Percentiles rank a stretch among this genome's conserved stretches.
Evolutionary conservation across 1,140 invertebrate genomes (phyloP).

Genomic region (Cyrtorhinus lividipennis): DNA sequence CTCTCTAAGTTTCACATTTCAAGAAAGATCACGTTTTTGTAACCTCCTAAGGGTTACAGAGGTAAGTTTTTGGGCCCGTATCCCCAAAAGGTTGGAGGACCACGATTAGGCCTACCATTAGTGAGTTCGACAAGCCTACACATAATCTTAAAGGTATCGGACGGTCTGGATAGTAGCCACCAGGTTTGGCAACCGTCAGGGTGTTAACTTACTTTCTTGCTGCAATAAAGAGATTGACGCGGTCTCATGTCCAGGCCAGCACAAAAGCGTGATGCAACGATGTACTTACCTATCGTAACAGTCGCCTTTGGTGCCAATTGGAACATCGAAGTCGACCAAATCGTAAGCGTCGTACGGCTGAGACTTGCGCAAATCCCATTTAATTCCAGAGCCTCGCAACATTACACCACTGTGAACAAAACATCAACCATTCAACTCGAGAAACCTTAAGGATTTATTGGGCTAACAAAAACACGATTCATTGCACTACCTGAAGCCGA

Average conservation of each 20-base stretch:
- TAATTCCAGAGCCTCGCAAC: conserved; percentile 89
- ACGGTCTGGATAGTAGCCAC: not conserved
- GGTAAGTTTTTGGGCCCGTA: too few relatives aligned
- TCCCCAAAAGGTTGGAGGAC: too few relatives aligned
- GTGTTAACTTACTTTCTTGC: not conserved
- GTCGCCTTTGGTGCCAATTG: conserved; percentile 86
- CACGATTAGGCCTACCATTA: too few relatives aligned
- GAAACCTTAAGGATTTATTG: too few relatives aligned
- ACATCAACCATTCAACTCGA: conserved; percentile 62
- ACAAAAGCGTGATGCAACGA: not conserved
- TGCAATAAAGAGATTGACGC: too few relatives aligned
- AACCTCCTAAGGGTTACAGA: too few relatives aligned
- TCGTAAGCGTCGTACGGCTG: conserved; percentile 95
- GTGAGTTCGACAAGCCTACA: not conserved
- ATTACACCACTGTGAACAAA: conserved; percentile 87
- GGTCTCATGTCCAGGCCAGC: too few relatives aligned
- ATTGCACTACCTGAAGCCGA: conserved; percentile 75
- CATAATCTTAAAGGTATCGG: not conserved
- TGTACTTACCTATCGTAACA: conserved; percentile 72
- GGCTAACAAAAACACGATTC: too few relatives aligned
- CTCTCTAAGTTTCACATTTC: too few relatives aligned
- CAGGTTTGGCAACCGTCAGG: not conserved
- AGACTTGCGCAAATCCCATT: conserved; percentile 91
- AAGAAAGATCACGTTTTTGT: too few relatives aligned
- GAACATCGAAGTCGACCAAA: conserved; percentile 88